Percentiles rank a stretch among this genome's conserved stretches.
phyloP scores from a whole-genome alignment of 2,113 vertebrate species.

The Geothlypis trichas region DNA sequence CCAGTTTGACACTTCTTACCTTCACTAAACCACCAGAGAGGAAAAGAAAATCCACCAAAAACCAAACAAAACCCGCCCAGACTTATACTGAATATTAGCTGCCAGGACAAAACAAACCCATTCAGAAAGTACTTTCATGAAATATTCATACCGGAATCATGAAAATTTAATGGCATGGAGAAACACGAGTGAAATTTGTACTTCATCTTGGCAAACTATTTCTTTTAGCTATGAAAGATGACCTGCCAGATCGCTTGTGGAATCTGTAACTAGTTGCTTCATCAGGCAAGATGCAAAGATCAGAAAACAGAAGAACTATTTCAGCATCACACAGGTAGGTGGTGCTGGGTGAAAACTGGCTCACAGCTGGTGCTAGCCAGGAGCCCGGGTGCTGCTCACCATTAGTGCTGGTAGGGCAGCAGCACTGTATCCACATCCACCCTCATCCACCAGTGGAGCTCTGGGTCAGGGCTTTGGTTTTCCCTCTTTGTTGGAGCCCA shows the following conservation, averaged over 20 bases:
- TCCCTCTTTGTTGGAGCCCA: background rate
- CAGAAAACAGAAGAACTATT: background rate
- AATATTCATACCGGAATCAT: constrained; percentile 29
- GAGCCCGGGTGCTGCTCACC: rapidly evolving
- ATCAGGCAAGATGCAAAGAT: background rate
- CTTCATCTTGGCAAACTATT: background rate
- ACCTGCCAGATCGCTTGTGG: background rate
- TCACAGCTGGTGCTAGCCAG: background rate
- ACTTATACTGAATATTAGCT: background rate
- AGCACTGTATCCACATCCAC: background rate
- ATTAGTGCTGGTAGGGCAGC: background rate
- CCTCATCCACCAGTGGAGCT: background rate
- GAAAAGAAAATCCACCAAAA: background rate
- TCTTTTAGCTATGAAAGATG: background rate
- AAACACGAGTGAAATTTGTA: background rate
- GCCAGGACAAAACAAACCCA: constrained; percentile 11
- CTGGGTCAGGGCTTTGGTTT: background rate
- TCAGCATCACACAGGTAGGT: background rate
- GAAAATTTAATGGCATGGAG: constrained; percentile 17
- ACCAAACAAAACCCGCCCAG: background rate
- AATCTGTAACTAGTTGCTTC: background rate
- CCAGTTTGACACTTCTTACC: background rate
- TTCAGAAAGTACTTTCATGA: constrained; percentile 35
- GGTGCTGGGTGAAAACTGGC: background rate
- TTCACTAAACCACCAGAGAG: background rate